Conservation (phyloP, 2,888 invertebrate species). For the Cancer borealis region DNA sequence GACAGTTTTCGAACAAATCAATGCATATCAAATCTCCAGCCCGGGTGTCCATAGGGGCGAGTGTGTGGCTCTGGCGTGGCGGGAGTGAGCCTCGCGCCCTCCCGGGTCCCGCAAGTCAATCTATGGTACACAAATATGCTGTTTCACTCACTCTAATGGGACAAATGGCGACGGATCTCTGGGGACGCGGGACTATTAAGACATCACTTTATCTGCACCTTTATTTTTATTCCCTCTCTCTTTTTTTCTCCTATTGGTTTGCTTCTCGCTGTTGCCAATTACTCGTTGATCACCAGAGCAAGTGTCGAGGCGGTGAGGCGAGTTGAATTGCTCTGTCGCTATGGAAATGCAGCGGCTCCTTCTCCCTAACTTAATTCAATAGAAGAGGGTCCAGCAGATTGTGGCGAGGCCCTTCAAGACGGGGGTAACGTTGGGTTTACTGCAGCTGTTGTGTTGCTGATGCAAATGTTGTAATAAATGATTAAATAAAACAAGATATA, state of each 20-base stretch:
- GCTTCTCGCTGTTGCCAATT: conserved; percentile 2
- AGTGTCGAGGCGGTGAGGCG: neutral
- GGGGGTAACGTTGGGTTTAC: neutral
- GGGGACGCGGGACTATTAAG: conserved; percentile 55
- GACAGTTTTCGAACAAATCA: conserved; percentile 70
- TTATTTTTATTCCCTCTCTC: neutral
- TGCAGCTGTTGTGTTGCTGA: neutral
- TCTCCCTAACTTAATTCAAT: conserved; percentile 58
- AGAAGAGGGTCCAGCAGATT: conserved; percentile 44
- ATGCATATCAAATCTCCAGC: conserved; percentile 68
- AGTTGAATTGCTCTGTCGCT: neutral
- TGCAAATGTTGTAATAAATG: neutral
- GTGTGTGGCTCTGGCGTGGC: conserved; percentile 34
- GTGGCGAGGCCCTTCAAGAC: conserved; percentile 14
- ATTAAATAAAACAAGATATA: neutral
- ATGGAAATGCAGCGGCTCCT: conserved; percentile 26
- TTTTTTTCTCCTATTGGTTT: conserved; percentile 22
- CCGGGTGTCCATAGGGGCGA: conserved; percentile 52
- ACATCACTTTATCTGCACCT: conserved; percentile 40
- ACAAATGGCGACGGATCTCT: conserved; percentile 60
- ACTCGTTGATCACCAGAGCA: neutral
- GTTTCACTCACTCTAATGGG: conserved; percentile 67
- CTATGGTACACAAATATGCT: conserved; percentile 66
- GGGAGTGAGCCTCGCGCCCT: conserved; percentile 2
- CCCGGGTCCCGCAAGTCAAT: conserved; percentile 46